Evolutionary conservation across 2,113 vertebrate species (phyloP), one percentile per base, ranked within the genome.

Genomic region (Prochilodus magdalenae): DNA sequence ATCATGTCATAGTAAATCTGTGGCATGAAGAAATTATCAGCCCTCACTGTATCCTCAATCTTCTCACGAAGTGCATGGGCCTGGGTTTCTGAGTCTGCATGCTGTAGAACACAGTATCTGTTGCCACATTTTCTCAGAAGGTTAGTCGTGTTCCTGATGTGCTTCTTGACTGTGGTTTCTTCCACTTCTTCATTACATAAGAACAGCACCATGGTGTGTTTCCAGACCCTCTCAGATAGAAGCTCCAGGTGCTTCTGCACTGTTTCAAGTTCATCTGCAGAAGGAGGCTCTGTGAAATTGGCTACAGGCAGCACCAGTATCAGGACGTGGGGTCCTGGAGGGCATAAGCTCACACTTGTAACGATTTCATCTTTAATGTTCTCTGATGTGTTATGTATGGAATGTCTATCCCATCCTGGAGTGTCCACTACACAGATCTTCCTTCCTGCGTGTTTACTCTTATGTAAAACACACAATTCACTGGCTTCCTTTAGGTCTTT

Each of bases 151-250:
- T 53, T 60, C 7, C 51, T 26, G 7, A 75, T 40, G 53, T 75
- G 27, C 12, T 67, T 6, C 24, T 26, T 36, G 66, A 82, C 30
- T 15, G 18, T 15, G 15, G 75, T 80, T 60, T 60, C 71, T 10
- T 80, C 13, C 71, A 77, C 62, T 62, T 75, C 13, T 24, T 57
- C 0, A 16, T 74, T 77, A 80, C 83, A 84, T 22, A 57, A 26
- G 55, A 87, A 85, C 69, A 85, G 24, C 15, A 87, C 20, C 4
- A 84, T 75, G 2, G 83, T 85, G 75, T 85, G 53, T 59, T 70
- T 80, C 83, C 83, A 87, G 22, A 73, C 79, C 26, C 82, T 84
- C 14, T 66, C 14, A 53, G 86, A 87, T 12, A 86, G 49, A 6
- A 85, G 62, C 73, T 83, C 53, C 62, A 87, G 57, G 33, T 75